Evolutionary conservation across 1,140 invertebrate genomes (phyloP), one percentile per base, ranked within the genome.

Genomic region (Goniozus legneri): DNA sequence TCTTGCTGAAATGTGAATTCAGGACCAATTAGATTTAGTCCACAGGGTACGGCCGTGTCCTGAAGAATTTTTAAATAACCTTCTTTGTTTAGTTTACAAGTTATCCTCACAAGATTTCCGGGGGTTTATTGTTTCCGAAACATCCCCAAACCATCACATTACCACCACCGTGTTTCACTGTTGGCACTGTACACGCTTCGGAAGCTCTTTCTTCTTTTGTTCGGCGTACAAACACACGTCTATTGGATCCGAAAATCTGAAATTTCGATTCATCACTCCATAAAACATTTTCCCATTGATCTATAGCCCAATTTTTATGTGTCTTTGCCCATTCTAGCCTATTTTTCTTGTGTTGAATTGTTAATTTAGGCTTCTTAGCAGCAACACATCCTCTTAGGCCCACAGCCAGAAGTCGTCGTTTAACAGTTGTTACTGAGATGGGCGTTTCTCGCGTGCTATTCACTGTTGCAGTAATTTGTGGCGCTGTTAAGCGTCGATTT

Each of bases 91-190:
- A 73, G 54, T 8, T 47, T 71, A 12, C 60, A 56, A 15, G 64
- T 32, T 15, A 72, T 56, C 49, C 54, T 52, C 1, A 50, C 34
- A 8, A 76, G 36, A 14, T 64, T 53, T 7, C 63, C 66, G n/a
- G n/a, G 4, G 60, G 38, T 33, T 65, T 53, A 38, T 46, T 35
- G 3, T 44, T 45, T 8, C 52, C 46, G 52, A 77, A 72, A 55
- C 50, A 73, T 0, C 62, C 72, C 54, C 53, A 62, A 0, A 64
- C 40, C 61, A 67, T 65, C 1, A 69, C 53, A 2, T 34, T 62
- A 13, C 47, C 56, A 15, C 55, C 59, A 8, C 60, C 54, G 47
- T 62, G 47, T 47, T 64, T 67, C 7, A 66, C 58, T 3, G 56
- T 62, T 3, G 60, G 52, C 8, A 50, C 38, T 8, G 63, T 31